Base-by-base conservation (phyloP, 2,113 vertebrate species). In the Crotophaga sulcirostris region DNA sequence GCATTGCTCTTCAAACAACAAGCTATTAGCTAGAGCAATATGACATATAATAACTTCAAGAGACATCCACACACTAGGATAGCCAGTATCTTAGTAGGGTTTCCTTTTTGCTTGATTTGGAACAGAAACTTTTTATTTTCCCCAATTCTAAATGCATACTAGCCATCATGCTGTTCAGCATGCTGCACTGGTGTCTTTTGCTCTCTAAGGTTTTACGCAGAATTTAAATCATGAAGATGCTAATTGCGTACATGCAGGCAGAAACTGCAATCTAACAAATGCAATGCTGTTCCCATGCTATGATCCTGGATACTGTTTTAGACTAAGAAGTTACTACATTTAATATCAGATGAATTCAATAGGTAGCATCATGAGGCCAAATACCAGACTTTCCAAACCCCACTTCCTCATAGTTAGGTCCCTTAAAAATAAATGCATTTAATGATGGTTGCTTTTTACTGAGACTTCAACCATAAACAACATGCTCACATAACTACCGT, bases 51-150 rank as follows among this genome's bases (percentile, higher is more conserved):
- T 2, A 52, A 47, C 54, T 86, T 89, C 58, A 83, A 67, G 80
- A 83, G 34, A 52, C 17, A 75, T 25, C 29, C 49, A 73, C 67
- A 13, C 54, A 52, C 63, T 14, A 89, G 84, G 72, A 80, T 0
- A 69, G 38, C 6, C 18, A 70, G 45, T 20, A 55, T 47, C 86
- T 36, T 75, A 21, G 79, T 55, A 83, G 88, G 88, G 72, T 83
- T 92, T 64, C 80, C 58, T 84, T 86, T 86, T 93, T 56, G 38
- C 80, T 83, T 91, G 80, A 95, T 95, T 94, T 91, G 29, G 33
- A 94, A 79, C 31, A 92, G 49, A 64, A 68, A 63, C 60, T 67
- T 62, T 80, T 54, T 12, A 75, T 90, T 95, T 49, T 52, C 26
- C 38, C 38, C 25, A 86, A 7, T 68, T 93, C 72, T 59, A 44